Evolutionary conservation across 2,113 vertebrate genomes (phyloP).

Genomic region (Scopus umbretta): DNA sequence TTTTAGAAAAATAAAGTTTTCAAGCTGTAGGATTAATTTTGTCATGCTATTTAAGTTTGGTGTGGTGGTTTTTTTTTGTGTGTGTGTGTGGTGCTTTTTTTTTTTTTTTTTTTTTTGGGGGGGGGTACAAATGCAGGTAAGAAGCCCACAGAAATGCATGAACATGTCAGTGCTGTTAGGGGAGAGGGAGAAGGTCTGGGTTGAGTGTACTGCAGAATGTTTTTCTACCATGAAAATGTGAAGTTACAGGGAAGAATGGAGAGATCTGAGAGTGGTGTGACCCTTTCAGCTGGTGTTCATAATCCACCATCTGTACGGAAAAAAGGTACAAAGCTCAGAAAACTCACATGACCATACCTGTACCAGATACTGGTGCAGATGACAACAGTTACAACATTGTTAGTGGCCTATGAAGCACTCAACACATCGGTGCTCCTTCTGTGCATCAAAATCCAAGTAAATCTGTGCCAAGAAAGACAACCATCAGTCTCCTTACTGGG

Average conservation of each 20-base stretch:
- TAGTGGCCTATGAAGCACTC: not conserved
- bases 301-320: not conserved
- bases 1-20: not conserved
- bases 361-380: not conserved
- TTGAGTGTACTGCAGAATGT: not conserved
- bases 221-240: not conserved
- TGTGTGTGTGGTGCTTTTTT: too few species aligned
- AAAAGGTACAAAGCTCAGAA: not conserved
- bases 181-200: not conserved
- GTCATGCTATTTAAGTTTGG: not conserved
- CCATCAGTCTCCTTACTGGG: not conserved
- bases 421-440: not conserved
- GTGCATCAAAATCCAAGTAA: not conserved
- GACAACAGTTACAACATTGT: too few species aligned
- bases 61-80: not conserved
- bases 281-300: not conserved
- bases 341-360: not conserved
- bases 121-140: not conserved
- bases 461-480: not conserved
- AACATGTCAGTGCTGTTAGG: not conserved
- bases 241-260: not conserved
- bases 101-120: not conserved
- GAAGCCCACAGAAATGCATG: not conserved
- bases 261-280: not conserved
- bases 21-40: not conserved